phyloP scores from a whole-genome alignment of 1,140 invertebrate genomes.

The Drosophila lowei region DNA sequence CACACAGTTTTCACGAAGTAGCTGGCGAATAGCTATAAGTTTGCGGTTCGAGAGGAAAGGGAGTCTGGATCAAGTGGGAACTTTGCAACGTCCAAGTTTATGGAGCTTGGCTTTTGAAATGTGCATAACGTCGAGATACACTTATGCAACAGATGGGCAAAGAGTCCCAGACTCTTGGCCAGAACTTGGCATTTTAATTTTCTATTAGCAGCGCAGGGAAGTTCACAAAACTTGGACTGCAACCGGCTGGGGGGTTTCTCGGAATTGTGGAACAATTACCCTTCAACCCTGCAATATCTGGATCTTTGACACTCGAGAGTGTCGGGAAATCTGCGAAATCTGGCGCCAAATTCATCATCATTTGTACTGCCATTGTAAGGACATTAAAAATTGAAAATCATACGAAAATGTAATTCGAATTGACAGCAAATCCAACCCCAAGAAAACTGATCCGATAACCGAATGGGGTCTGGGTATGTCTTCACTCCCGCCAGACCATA shows the following conservation, averaged over 20 bases:
- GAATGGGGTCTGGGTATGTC: background rate
- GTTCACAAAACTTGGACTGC: conserved; percentile 7
- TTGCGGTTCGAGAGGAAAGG: conserved; percentile 17
- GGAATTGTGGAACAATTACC: conserved; percentile 25
- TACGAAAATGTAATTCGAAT: conserved; percentile 55
- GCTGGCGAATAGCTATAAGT: conserved; percentile 43
- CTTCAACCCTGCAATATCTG: conserved; percentile 1
- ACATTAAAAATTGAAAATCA: conserved; percentile 71
- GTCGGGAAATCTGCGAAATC: background rate
- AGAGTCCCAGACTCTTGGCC: background rate
- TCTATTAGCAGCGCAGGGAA: conserved; percentile 57
- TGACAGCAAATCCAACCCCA: background rate
- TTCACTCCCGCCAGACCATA: conserved; percentile 9
- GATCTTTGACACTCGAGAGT: conserved; percentile 28
- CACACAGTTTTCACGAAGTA: conserved; percentile 58
- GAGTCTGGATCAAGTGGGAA: conserved; percentile 36
- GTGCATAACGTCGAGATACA: conserved; percentile 57
- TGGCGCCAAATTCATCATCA: conserved; percentile 73
- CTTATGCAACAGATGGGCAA: conserved; percentile 60
- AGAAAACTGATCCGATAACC: no score
- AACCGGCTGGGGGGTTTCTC: background rate
- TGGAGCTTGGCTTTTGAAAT: conserved; percentile 63
- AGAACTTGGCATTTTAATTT: conserved; percentile 60
- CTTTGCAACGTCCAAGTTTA: conserved; percentile 61
- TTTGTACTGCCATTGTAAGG: conserved; percentile 53